These are phyloP conservation scores for Philopotamus ludificatus DNA, from an alignment of 1,140 invertebrate species.

Conservation along the genomic window DNA sequence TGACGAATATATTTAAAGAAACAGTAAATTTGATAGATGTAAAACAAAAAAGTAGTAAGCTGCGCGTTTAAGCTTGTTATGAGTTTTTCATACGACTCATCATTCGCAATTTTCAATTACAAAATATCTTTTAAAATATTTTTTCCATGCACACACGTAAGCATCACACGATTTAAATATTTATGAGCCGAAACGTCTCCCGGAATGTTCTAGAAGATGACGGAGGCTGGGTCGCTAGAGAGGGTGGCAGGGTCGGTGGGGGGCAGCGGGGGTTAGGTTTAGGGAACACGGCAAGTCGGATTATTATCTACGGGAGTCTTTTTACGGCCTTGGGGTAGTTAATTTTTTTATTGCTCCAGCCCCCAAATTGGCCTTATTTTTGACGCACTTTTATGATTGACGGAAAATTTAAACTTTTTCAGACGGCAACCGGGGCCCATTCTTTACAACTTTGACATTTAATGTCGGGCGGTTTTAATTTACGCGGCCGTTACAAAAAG, in stretches of 20 bases:
- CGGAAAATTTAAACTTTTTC: conserved; percentile 29
- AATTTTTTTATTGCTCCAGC: conserved; percentile 16
- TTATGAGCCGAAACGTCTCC: background rate
- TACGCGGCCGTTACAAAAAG: conserved; percentile 11
- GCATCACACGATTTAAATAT: background rate
- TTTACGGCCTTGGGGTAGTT: background rate
- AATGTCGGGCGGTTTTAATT: conserved; percentile 27
- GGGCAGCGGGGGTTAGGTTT: too few relatives aligned
- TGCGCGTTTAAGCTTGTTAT: background rate
- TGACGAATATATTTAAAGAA: too few relatives aligned
- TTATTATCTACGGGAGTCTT: conserved; percentile 3
- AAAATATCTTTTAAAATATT: background rate
- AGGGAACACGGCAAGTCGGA: conserved; percentile 1
- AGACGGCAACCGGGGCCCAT: conserved; percentile 10
- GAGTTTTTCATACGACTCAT: background rate
- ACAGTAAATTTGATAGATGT: too few relatives aligned
- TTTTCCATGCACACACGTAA: background rate
- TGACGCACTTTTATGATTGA: conserved; percentile 29
- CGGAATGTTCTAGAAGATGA: background rate
- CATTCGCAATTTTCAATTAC: background rate
- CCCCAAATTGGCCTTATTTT: conserved; percentile 24
- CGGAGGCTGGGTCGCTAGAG: too few relatives aligned
- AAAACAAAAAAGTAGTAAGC: background rate
- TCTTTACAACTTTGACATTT: conserved; percentile 5
- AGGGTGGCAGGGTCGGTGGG: background rate